phyloP scores from a whole-genome alignment of 2,113 vertebrate species.

The Protobothrops mucrosquamatus region DNA sequence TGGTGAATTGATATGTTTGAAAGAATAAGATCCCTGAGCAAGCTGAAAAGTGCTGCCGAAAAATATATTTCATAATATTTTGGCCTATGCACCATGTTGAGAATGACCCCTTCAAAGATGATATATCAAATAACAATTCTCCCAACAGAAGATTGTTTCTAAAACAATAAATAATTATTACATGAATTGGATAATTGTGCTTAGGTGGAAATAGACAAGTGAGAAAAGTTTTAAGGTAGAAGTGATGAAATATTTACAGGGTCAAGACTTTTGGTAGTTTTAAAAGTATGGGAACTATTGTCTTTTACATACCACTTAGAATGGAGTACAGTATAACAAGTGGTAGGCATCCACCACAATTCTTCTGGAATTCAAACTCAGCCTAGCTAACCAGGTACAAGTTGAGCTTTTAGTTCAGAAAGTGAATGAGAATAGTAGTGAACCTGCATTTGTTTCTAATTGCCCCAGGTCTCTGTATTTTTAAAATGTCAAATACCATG shows the following conservation, averaged over 20 bases:
- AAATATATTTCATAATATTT: background rate
- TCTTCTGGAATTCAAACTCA: background rate
- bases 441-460: background rate
- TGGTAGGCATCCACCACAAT: background rate
- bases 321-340: background rate
- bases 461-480: background rate
- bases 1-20: background rate
- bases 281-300: background rate
- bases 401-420: background rate
- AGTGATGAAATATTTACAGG: background rate
- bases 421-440: background rate
- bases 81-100: background rate
- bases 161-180: background rate
- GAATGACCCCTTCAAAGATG: background rate
- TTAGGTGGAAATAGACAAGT: background rate
- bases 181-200: background rate
- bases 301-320: background rate
- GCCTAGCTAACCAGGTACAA: background rate
- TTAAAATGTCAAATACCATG: background rate
- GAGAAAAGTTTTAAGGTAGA: background rate
- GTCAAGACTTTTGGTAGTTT: background rate
- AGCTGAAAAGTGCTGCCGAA: background rate
- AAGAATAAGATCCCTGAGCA: background rate
- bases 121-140: background rate
- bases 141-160: background rate